phyloP scores from a whole-genome alignment of 2,113 vertebrate species.

The Ochotona princeps region DNA sequence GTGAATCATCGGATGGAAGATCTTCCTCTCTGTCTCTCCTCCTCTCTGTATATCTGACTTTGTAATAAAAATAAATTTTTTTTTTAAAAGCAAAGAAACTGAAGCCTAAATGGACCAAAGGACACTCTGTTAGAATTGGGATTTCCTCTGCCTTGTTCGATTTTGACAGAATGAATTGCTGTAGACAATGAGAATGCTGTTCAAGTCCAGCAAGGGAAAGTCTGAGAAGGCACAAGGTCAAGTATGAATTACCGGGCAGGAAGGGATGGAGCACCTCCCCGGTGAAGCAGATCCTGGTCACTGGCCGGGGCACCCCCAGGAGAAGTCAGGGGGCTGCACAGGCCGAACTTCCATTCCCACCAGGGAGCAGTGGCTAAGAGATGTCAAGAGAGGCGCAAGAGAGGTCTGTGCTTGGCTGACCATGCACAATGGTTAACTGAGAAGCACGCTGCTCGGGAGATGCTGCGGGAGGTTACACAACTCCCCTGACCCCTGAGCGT shows the following conservation, averaged over 20 bases:
- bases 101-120: background rate
- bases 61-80: too few relatives aligned
- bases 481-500: too few relatives aligned
- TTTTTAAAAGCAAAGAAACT: background rate
- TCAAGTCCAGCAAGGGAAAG: background rate
- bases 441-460: background rate
- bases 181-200: background rate
- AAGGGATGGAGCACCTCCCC: background rate
- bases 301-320: background rate
- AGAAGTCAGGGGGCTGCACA: background rate
- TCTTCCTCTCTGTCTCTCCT: too few relatives aligned
- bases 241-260: background rate
- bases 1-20: too few relatives aligned
- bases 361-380: background rate
- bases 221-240: background rate
- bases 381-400: background rate
- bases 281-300: slow-evolving; percentile 6
- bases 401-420: background rate
- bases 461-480: too few relatives aligned
- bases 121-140: background rate
- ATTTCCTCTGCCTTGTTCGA: slow-evolving; percentile 11
- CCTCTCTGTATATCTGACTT: too few relatives aligned
- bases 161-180: slow-evolving; percentile 5
- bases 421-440: background rate
- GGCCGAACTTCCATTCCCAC: slow-evolving; percentile 22